phyloP scores from a whole-genome alignment of 1,140 invertebrate genomes.

The Drosophila tristis region DNA sequence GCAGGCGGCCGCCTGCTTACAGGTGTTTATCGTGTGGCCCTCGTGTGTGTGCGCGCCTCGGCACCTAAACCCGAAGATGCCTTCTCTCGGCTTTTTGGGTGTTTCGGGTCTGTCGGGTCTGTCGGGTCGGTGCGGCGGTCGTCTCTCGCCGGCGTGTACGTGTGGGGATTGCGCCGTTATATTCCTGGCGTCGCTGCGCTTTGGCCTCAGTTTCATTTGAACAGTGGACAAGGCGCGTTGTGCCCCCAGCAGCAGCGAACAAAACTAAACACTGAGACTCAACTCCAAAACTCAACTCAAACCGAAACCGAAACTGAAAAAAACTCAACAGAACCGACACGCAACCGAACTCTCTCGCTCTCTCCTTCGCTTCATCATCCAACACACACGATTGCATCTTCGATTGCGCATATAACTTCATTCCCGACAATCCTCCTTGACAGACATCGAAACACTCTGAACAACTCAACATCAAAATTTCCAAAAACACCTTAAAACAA shows the following conservation, averaged over 20 bases:
- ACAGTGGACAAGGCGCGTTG: conserved; percentile 65
- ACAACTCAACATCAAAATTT: conserved; percentile 17
- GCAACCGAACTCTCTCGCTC: too few species aligned
- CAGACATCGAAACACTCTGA: conserved; percentile 4
- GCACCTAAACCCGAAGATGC: neutral
- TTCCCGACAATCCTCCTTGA: too few species aligned
- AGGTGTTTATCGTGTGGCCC: conserved; percentile 59
- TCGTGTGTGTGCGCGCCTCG: conserved; percentile 10
- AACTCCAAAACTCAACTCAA: conserved; percentile 8
- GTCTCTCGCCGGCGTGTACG: too few species aligned
- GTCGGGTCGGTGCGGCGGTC: neutral
- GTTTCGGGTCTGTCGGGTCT: neutral
- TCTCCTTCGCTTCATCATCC: too few species aligned
- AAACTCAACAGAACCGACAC: conserved; percentile 21
- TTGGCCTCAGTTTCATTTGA: conserved; percentile 72
- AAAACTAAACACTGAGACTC: conserved; percentile 13
- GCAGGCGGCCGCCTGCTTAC: conserved; percentile 64
- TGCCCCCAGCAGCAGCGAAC: conserved; percentile 27
- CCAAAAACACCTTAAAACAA: neutral
- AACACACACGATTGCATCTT: too few species aligned
- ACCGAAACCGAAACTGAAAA: conserved; percentile 6
- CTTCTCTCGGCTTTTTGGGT: conserved; percentile 8
- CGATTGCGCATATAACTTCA: too few species aligned
- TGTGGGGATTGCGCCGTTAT: conserved; percentile 42
- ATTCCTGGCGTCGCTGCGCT: conserved; percentile 55